Conservation (phyloP, 2,113 vertebrate genomes). For the Cyphomyrus discorhynchus region DNA sequence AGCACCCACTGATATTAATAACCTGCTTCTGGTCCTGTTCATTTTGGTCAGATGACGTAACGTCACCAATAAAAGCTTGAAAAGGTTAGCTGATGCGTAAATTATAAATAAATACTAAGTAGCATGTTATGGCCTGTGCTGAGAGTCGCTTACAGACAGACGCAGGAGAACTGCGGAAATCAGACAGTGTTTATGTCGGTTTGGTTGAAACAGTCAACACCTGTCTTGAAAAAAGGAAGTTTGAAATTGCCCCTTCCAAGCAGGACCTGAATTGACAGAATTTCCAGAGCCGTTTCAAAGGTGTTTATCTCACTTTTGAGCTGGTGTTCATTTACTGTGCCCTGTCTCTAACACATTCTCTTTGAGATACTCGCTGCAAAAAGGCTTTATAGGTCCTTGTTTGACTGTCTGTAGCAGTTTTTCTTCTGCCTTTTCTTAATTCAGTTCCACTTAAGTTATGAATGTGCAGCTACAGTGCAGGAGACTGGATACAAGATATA, state of each 20-base stretch:
- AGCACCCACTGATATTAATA: not conserved
- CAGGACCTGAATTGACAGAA: not conserved
- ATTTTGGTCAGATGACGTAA: not conserved
- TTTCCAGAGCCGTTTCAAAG: not conserved
- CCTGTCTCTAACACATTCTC: not conserved
- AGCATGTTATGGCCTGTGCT: not conserved
- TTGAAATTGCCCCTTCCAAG: not conserved
- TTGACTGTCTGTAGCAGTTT: not conserved
- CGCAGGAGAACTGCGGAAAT: not conserved
- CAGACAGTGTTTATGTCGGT: not conserved
- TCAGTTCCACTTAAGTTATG: not conserved
- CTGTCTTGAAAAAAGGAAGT: slow-evolving; percentile 13
- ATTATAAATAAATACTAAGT: not conserved
- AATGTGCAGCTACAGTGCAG: not conserved
- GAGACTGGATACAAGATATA: not conserved
- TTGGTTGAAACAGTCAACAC: slow-evolving; percentile 12
- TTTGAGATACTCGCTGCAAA: not conserved
- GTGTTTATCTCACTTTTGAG: not conserved
- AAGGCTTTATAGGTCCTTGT: not conserved
- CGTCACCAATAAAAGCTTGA: not conserved
- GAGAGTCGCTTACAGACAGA: not conserved
- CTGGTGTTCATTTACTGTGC: not conserved
- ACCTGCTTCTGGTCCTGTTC: not conserved
- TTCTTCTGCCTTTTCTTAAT: not conserved
- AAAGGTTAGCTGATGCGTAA: not conserved